Evolutionary conservation across 2,888 invertebrate species (phyloP).

Genomic region (Emmelina monodactyla): DNA sequence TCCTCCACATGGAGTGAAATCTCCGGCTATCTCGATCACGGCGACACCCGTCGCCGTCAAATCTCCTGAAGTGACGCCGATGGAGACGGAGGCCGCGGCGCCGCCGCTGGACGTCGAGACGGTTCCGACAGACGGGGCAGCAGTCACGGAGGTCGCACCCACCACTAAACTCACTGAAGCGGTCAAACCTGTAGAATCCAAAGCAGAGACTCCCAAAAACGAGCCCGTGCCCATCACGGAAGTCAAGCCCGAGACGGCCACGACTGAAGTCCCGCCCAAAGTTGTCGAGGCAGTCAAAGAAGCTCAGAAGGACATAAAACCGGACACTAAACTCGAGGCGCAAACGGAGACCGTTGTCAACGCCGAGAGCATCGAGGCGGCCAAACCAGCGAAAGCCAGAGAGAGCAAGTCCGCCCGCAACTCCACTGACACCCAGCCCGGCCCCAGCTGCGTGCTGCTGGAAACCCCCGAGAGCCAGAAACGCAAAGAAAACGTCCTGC

Average conservation of each 20-base stretch:
- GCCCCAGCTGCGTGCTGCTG: constrained; percentile 40
- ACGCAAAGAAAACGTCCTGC: constrained; percentile 76
- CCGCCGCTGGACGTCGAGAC: constrained; percentile 38
- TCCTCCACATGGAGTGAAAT: constrained; percentile 27
- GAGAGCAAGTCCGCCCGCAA: constrained; percentile 34
- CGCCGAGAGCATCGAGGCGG: constrained; percentile 16
- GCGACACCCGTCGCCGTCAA: constrained; percentile 23
- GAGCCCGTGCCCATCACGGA: constrained; percentile 10
- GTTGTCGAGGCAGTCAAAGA: not conserved
- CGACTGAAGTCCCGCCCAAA: constrained; percentile 14
- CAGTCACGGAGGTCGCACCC: constrained; percentile 7
- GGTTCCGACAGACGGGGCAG: constrained; percentile 26
- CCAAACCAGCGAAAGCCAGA: constrained; percentile 18
- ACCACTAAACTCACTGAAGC: constrained; percentile 12
- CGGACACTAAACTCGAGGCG: too few relatives aligned
- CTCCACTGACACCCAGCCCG: constrained; percentile 35
- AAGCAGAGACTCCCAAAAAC: constrained; percentile 4
- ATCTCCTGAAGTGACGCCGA: constrained; percentile 33
- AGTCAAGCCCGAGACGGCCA: constrained; percentile 12
- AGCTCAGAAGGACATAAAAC: constrained; percentile 7
- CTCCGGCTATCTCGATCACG: not conserved
- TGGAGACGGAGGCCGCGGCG: constrained; percentile 38
- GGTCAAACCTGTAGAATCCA: constrained; percentile 17
- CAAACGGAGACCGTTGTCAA: too few relatives aligned
- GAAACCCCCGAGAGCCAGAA: constrained; percentile 72